Evolutionary conservation across 2,113 vertebrate species (phyloP), one percentile per base, ranked within the genome.

Genomic region (Microtus oregoni): DNA sequence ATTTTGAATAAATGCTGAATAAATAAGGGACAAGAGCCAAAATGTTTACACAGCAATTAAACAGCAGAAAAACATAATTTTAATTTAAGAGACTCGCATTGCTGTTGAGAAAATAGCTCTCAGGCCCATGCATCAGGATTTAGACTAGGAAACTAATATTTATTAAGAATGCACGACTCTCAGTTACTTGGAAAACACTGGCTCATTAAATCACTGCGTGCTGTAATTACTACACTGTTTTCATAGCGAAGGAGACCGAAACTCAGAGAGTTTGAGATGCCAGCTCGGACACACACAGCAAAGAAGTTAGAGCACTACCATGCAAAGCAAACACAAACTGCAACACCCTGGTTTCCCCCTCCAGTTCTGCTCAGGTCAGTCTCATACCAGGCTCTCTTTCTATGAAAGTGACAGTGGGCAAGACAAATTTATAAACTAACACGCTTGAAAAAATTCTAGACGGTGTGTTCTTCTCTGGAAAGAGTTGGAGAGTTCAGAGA

Each of bases 11-110:
- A 97, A 92, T 94, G 68, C 86, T 50, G 73, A 90, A 78, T 95
- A 94, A 94, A 92, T 55, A 87, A 95, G 55, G 58, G n/a, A 68
- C 77, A 89, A 92, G 68, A 92, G 92, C 86, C 82, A 77, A 72
- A 68, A 61, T 91, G 77, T 97, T 94, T 92, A 82, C 14, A 52
- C 38, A 92, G 95, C 92, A 95, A 92, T 96, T 92, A 94, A 95
- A 86, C 55, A 91, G 89, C 41, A 41, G 58, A 47, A 94, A 92
- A 87, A 75, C 95, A 86, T 89, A 85, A 73, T 93, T 93, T 95
- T 94, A 92, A 91, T 91, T 92, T 89, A 90, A 94, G 82, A 96
- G 68, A 41, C 28, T 35, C 77, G 30, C 68, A 35, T 28, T 41
- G 22, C 73, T 41, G 22, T 76, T 72, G 77, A 82, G 92, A 86